Base-by-base conservation (phyloP, 2,113 vertebrate genomes). In the Sinocyclocheilus grahami region DNA sequence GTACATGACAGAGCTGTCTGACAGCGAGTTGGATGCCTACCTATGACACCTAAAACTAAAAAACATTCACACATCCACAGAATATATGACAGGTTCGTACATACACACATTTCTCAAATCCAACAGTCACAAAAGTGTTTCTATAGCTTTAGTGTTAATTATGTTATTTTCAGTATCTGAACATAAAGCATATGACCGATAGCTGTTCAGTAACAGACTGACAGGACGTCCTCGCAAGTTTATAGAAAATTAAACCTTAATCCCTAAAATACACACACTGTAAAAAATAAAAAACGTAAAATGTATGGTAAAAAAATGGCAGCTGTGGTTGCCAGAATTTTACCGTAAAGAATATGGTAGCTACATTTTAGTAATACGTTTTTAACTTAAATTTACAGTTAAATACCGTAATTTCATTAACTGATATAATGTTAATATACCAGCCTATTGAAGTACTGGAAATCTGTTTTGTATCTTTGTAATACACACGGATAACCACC, bases 201-300 rank as follows among this genome's bases (percentile, higher is more conserved):
- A 51, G 13, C 69, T 30, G 46, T 53, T 27, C 14, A 30, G 8
- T 76, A 18, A 27, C 46, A 77, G 46, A 53, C 46, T 79, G 33
- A 48, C 46, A 48, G 46, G 46, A 48, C 46, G 46, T 48, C 46
- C 46, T 48, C 46, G n/a, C 33, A 39, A 16, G 51, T 69, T 55
- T 84, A 27, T 22, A 20, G 58, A 69, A 78, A 89, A 69, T 85
- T 76, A 82, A 83, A 72, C 13, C 6, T 13, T 82, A 88, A 86
- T 84, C 85, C 76, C 51, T 69, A 78, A 85, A 85, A 84, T 63
- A 22, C 60, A 63, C 65, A 33, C 30, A 33, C 30, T 33, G 30
- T 33, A 33, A 33, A 33, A 33, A 33, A 33, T 2, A 30, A 33
- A 33, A 33, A 33, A 33, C 30, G 30, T 33, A 33, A 33, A 33